Percentiles rank a stretch among this genome's conserved stretches.
These are phyloP conservation scores for Ophion slaviceki DNA, from an alignment of 2,888 invertebrate species.

Conservation along the genomic window DNA sequence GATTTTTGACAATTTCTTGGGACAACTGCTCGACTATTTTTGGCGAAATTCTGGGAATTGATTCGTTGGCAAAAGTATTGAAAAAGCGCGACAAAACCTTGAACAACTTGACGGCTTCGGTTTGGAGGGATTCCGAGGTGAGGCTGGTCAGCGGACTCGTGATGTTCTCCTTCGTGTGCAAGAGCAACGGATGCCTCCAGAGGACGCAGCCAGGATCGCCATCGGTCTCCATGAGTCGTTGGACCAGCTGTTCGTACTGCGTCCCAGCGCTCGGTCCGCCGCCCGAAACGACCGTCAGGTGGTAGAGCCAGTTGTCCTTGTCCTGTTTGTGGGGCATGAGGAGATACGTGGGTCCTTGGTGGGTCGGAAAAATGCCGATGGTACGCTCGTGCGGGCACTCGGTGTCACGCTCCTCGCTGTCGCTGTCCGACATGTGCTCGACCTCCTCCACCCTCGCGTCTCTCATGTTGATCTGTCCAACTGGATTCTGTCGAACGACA, in stretches of 20 bases:
- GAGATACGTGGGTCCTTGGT: constrained; percentile 97
- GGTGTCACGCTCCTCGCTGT: constrained; percentile 93
- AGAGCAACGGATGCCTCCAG: constrained; percentile 96
- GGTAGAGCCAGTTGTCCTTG: constrained; percentile 94
- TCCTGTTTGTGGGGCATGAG: constrained; percentile 96
- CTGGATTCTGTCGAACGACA: constrained; percentile 89
- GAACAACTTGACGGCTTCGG: constrained; percentile 96
- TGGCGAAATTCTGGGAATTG: too few species aligned
- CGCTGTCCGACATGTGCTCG: constrained; percentile 95
- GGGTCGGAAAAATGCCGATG: constrained; percentile 96
- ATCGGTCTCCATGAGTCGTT: constrained; percentile 98
- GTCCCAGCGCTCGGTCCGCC: constrained; percentile 96
- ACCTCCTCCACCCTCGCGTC: constrained; percentile 98
- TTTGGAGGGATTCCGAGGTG: constrained; percentile 94
- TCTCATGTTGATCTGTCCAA: constrained; percentile 97
- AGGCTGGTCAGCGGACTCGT: constrained; percentile 95
- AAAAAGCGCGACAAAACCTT: constrained; percentile 85
- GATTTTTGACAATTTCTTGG: too few species aligned
- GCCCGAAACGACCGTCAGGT: constrained; percentile 95
- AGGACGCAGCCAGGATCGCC: constrained; percentile 96
- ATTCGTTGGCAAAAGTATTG: too few species aligned
- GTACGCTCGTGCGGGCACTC: constrained; percentile 91
- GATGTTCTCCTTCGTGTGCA: constrained; percentile 96
- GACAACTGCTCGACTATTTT: too few species aligned
- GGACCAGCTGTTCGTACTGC: constrained; percentile 97